A percentile compares a stretch with the other conserved stretches of the same genome.
Conservation (phyloP, 2,888 invertebrate genomes). For the Xanthorhoe spadicearia region DNA sequence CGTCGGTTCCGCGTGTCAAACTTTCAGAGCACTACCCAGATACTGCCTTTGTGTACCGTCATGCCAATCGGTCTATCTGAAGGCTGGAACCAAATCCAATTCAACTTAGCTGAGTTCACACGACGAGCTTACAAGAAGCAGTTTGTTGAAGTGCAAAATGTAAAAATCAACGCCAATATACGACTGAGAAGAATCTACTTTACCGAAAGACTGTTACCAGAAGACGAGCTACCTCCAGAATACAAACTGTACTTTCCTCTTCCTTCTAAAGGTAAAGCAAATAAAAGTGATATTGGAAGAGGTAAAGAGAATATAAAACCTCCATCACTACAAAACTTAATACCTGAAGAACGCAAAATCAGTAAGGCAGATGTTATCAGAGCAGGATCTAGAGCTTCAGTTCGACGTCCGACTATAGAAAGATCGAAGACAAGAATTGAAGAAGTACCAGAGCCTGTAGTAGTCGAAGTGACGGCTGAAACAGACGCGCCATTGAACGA, state of each 20-base stretch:
- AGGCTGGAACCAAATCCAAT: constrained; percentile 96
- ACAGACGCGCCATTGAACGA: neutral
- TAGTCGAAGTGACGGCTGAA: constrained; percentile 22
- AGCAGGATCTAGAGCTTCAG: constrained; percentile 46
- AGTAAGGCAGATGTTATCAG: constrained; percentile 41
- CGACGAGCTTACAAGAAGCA: constrained; percentile 97
- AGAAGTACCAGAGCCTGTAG: constrained; percentile 5
- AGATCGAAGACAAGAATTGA: constrained; percentile 5
- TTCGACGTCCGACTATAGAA: constrained; percentile 3
- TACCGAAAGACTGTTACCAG: constrained; percentile 92
- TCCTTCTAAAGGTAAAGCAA: constrained; percentile 61
- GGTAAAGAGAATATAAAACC: constrained; percentile 42
- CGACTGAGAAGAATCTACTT: constrained; percentile 97
- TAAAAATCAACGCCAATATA: constrained; percentile 99
- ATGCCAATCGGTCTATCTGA: constrained; percentile 98
- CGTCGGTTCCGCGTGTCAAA: constrained; percentile 97
- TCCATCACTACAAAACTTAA: constrained; percentile 3
- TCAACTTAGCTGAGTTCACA: constrained; percentile 98
- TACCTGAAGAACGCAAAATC: constrained; percentile 34
- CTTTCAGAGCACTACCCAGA: constrained; percentile 92
- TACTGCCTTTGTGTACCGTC: constrained; percentile 93
- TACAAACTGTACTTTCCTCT: constrained; percentile 93
- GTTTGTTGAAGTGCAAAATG: constrained; percentile 94
- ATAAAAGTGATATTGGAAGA: constrained; percentile 36
- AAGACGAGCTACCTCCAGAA: constrained; percentile 95